These are phyloP conservation scores for Pithys albifrons DNA, from an alignment of 2,113 vertebrate genomes.

Conservation along the genomic window DNA sequence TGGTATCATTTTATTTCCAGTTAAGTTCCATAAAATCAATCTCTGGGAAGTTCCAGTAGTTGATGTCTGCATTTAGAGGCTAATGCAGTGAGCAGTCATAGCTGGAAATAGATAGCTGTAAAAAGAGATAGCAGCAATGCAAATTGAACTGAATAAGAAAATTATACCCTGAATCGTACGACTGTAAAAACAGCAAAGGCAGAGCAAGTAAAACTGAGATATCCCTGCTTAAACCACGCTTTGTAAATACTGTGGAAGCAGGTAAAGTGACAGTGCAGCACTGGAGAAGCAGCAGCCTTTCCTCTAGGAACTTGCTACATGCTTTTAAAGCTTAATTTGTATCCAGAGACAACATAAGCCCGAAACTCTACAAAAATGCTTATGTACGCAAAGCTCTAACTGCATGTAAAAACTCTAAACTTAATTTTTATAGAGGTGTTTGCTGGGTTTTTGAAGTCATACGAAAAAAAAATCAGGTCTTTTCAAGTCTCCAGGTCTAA, in stretches of 20 bases:
- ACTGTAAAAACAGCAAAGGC: slow-evolving; percentile 53
- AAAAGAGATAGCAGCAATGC: slow-evolving; percentile 32
- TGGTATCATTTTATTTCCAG: slow-evolving; percentile 60
- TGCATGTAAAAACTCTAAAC: neutral
- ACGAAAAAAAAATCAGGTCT: rapidly evolving
- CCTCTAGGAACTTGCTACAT: neutral
- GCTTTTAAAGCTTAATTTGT: neutral
- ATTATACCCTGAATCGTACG: neutral
- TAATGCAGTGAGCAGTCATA: neutral
- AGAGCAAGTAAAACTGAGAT: neutral
- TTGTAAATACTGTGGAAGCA: neutral
- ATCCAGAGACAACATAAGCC: neutral
- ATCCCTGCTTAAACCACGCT: neutral
- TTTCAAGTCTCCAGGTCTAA: slow-evolving; percentile 8
- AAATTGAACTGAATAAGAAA: slow-evolving; percentile 51
- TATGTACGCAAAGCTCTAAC: neutral
- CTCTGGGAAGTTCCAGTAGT: slow-evolving; percentile 47
- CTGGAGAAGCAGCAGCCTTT: neutral
- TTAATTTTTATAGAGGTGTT: neutral
- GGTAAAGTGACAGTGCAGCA: neutral
- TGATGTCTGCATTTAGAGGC: slow-evolving; percentile 20
- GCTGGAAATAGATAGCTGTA: slow-evolving; percentile 18
- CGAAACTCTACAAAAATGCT: neutral
- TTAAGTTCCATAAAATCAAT: slow-evolving; percentile 56
- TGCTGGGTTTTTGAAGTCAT: neutral